These are phyloP conservation scores for Eurois occulta DNA, from an alignment of 2,888 invertebrate species.

Conservation along the genomic window DNA sequence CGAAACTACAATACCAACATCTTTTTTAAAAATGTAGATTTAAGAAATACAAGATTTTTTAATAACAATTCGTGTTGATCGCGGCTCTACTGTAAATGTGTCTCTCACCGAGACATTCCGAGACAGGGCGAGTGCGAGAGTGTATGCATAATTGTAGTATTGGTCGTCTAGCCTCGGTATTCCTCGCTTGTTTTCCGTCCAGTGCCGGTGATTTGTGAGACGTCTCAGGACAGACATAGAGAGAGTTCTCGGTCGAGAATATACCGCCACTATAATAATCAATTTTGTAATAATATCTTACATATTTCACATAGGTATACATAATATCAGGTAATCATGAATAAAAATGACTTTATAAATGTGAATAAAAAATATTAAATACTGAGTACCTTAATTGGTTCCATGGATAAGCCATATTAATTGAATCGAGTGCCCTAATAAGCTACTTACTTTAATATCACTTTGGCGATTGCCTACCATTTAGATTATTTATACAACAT, in stretches of 20 bases:
- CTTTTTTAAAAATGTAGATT: too few species aligned
- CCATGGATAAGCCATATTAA: conserved; percentile 74
- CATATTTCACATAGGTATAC: conserved; percentile 14
- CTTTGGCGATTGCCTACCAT: conserved; percentile 74
- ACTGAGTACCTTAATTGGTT: conserved; percentile 78
- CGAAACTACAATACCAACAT: too few species aligned
- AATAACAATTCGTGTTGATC: too few species aligned
- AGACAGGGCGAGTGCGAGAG: too few species aligned
- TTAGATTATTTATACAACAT: conserved; percentile 58
- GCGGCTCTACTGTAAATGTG: too few species aligned
- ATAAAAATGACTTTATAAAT: conserved; percentile 50
- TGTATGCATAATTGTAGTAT: too few species aligned
- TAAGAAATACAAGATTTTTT: too few species aligned
- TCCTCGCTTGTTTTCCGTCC: too few species aligned
- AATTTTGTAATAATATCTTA: not conserved
- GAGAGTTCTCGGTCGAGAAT: not conserved
- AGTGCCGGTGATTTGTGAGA: not conserved
- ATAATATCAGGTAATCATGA: conserved; percentile 26
- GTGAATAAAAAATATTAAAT: conserved; percentile 53
- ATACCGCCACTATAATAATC: not conserved
- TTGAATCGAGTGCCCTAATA: conserved; percentile 74
- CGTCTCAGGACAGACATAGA: not conserved
- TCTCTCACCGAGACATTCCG: too few species aligned
- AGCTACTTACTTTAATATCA: conserved; percentile 84
- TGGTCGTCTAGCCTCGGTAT: too few species aligned